These are phyloP conservation scores for Sinocyclocheilus grahami DNA, from an alignment of 2,113 vertebrate genomes.

Conservation along the genomic window DNA sequence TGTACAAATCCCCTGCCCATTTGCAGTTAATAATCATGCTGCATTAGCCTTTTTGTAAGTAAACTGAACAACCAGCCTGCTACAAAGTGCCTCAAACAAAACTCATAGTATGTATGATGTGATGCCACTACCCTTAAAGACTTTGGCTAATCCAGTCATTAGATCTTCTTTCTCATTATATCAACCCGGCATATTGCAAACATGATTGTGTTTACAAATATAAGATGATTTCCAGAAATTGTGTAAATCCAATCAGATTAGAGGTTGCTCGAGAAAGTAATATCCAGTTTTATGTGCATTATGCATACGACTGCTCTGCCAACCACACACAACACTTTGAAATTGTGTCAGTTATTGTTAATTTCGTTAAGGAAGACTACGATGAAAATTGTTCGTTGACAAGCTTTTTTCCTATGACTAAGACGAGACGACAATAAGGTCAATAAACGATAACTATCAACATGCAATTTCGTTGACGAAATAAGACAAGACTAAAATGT, in stretches of 20 bases:
- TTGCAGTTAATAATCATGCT: neutral
- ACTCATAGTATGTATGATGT: neutral
- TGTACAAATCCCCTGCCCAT: neutral
- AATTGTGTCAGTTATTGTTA: neutral
- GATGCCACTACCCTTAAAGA: neutral
- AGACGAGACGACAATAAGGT: too few relatives aligned
- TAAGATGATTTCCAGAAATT: neutral
- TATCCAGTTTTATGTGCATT: slow-evolving; percentile 3
- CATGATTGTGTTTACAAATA: neutral
- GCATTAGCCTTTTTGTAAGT: neutral
- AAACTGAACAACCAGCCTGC: neutral
- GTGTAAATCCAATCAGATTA: neutral
- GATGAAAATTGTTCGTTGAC: too few relatives aligned
- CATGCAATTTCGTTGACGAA: too few relatives aligned
- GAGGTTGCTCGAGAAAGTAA: neutral
- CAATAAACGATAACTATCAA: too few relatives aligned
- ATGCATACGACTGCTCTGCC: neutral
- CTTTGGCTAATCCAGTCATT: neutral
- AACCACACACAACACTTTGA: neutral
- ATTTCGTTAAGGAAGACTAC: too few relatives aligned
- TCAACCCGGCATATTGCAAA: neutral
- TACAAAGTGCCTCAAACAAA: neutral
- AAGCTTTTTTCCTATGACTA: too few relatives aligned
- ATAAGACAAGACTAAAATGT: too few relatives aligned
- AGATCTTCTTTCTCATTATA: neutral